Evolutionary conservation across 2,113 vertebrate species (phyloP), one percentile per base, ranked within the genome.

Genomic region (Elaphurus davidianus): DNA sequence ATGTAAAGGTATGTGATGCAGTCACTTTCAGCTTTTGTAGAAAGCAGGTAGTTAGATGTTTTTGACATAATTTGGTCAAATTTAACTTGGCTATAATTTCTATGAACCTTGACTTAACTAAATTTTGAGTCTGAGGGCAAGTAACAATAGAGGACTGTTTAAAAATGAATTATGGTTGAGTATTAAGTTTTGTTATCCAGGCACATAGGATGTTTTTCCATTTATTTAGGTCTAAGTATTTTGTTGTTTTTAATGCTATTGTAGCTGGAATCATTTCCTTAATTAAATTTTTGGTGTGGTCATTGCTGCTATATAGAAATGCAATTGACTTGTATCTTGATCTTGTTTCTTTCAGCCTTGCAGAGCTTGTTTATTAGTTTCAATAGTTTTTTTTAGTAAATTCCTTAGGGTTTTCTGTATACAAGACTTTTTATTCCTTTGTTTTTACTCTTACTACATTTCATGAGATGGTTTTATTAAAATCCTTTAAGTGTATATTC

Each of bases 1-100:
- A 99, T 40, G 45, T 99, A n/a, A 98, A 99, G 99, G 99, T 99
- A 99, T 98, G 45, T 94, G 87, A 78, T 40, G 12, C n/a, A 87
- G 1, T 62, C 19, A 10, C 40, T 79, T 60, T n/a, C 85, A 55
- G 71, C 50, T 82, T 9, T 54, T 93, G 33, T 67, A 71, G 47
- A 79, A 79, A 47, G 28, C 84, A 19, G 16, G 14, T 52, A 28
- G 3, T 54, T 47, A n/a, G 67, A 92, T 54, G 17, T 59, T 50
- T 87, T 55, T 87, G 62, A 87, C 27, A 21, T 82, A 17, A 60
- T 67, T 88, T 64, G 54, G 43, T 15, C 8, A 28, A 45, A 45
- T 91, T 84, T 90, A 71, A 78, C 55, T 14, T 92, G 33, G 27
- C 67, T 52, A 1, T 88, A 17, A 40, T 93, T 79, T 94, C 86